Percentiles rank a stretch among this genome's conserved stretches.
Evolutionary conservation across 2,797 vertebrate species (phyloP).

Genomic region (Pelodytes ibericus): DNA sequence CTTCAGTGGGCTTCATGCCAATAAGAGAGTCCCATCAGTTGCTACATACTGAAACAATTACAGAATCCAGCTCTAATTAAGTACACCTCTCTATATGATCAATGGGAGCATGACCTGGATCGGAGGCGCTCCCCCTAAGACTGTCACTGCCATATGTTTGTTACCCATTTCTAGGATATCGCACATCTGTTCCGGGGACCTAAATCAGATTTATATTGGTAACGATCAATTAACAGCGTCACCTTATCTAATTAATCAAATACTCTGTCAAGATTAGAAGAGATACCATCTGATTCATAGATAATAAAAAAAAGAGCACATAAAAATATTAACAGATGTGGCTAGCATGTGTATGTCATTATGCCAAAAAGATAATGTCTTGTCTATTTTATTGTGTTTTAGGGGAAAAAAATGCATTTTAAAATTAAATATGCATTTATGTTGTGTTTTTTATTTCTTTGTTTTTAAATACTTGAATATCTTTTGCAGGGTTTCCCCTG

Average conservation of each 20-base stretch:
- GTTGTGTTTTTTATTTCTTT: too few relatives aligned
- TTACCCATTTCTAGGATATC: background rate
- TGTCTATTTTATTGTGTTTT: too few relatives aligned
- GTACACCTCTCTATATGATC: background rate
- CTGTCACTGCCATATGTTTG: background rate
- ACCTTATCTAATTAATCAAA: constrained; percentile 1
- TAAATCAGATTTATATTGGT: background rate
- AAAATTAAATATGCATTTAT: too few relatives aligned
- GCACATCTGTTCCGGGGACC: background rate
- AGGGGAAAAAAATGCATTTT: too few relatives aligned
- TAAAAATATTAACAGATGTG: too few relatives aligned
- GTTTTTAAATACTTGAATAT: too few relatives aligned
- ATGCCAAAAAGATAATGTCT: too few relatives aligned
- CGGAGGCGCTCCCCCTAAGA: background rate
- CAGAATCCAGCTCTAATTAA: background rate
- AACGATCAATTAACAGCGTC: background rate
- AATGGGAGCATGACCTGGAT: constrained; percentile 1
- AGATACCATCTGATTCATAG: background rate
- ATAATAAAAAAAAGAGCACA: background rate
- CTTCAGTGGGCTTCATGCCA: background rate
- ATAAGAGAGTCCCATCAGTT: background rate
- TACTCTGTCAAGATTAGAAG: background rate
- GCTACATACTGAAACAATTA: background rate
- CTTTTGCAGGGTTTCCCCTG: too few relatives aligned
- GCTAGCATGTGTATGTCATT: too few relatives aligned